Percentiles rank a stretch among this genome's conserved stretches.
Conservation (phyloP, 2,888 invertebrate genomes). For the Frankliniella intonsa region DNA sequence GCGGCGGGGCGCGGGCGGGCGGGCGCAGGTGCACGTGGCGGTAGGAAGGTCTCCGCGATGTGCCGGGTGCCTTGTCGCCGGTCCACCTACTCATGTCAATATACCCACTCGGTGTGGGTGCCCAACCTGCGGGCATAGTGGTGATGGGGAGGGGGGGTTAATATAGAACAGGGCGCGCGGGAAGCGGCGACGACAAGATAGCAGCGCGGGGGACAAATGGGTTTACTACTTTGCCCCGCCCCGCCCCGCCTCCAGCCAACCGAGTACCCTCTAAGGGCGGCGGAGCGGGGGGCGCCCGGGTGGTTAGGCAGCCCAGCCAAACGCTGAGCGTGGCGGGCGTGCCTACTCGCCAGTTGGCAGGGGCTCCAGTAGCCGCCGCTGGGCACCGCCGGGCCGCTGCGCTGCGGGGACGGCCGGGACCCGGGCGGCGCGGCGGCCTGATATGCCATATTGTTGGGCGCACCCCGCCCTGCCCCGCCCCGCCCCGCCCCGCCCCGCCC, state of each 20-base stretch:
- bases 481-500: not conserved
- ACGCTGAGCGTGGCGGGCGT: not conserved
- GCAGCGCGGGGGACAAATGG: too few relatives aligned
- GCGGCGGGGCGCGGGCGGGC: too few relatives aligned
- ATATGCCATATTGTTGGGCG: not conserved
- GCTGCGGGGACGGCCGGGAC: too few relatives aligned
- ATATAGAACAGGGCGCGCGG: too few relatives aligned
- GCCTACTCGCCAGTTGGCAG: not conserved
- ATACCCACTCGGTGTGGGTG: too few relatives aligned
- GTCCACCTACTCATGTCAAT: too few relatives aligned
- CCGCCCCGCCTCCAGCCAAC: not conserved
- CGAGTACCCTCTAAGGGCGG: not conserved
- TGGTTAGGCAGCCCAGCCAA: not conserved
- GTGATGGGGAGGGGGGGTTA: too few relatives aligned
- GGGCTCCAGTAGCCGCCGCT: not conserved
- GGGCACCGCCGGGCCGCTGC: not conserved
- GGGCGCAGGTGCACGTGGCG: too few relatives aligned
- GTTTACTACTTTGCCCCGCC: not conserved
- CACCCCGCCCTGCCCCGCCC: not conserved
- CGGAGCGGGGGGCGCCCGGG: not conserved
- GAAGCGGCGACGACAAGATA: too few relatives aligned
- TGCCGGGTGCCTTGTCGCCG: too few relatives aligned
- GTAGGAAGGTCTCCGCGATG: too few relatives aligned
- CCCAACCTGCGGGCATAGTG: too few relatives aligned
- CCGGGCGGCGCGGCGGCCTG: not conserved